phyloP scores from a whole-genome alignment of 1,140 invertebrate species.

The Bathynomus jamesi region DNA sequence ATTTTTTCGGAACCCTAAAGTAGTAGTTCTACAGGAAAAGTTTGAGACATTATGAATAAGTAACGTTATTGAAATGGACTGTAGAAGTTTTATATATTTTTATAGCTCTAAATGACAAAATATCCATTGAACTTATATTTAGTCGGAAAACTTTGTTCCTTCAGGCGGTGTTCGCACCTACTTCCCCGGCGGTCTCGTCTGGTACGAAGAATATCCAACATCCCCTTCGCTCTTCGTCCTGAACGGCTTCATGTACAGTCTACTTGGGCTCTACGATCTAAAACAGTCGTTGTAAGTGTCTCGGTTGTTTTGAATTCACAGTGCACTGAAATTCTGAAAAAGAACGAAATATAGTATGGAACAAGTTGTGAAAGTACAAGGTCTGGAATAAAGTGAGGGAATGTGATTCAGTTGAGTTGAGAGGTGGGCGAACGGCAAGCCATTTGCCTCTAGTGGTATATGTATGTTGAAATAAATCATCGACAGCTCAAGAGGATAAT shows the following conservation, averaged over 20 bases:
- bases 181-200: slow-evolving; percentile 59
- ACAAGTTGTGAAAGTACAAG: too few relatives aligned
- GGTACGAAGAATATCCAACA: slow-evolving; percentile 99
- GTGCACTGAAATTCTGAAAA: not conserved
- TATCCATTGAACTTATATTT: not conserved
- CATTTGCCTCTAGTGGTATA: too few relatives aligned
- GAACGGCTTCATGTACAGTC: slow-evolving; percentile 97
- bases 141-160: slow-evolving; percentile 33
- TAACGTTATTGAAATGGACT: not conserved
- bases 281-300: slow-evolving; percentile 44
- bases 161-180: slow-evolving; percentile 70
- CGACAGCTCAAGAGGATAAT: too few relatives aligned
- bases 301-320: not conserved
- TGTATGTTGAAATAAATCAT: too few relatives aligned
- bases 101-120: not conserved
- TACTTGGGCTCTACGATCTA: slow-evolving; percentile 91
- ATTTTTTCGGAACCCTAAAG: too few relatives aligned
- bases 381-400: too few relatives aligned
- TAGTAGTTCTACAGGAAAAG: too few relatives aligned
- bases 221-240: slow-evolving; percentile 89
- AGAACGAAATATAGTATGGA: not conserved
- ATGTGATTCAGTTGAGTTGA: too few relatives aligned
- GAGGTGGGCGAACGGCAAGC: too few relatives aligned
- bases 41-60: too few relatives aligned
- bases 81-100: not conserved